phyloP scores from a whole-genome alignment of 2,888 invertebrate genomes.

The Pogonocherus hispidulus region DNA sequence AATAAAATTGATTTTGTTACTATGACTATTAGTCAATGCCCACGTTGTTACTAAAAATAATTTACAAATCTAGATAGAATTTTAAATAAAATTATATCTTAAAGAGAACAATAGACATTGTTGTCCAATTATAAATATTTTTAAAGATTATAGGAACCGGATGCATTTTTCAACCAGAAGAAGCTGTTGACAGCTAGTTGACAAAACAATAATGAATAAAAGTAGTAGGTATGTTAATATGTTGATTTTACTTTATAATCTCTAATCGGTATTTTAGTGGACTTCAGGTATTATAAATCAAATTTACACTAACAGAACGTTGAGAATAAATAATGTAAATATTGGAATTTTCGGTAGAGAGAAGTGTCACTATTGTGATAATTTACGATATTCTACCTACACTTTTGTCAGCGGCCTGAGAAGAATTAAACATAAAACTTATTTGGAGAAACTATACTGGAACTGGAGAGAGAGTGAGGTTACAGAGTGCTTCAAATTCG shows the following conservation, averaged over 20 bases:
- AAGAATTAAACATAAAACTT: slow-evolving; percentile 15
- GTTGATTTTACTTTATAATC: slow-evolving; percentile 30
- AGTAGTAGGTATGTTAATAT: slow-evolving; percentile 28
- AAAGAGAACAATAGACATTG: not conserved
- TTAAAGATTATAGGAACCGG: not conserved
- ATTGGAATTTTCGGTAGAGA: not conserved
- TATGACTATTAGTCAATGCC: too few species aligned
- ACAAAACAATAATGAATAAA: slow-evolving; percentile 29
- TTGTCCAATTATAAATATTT: slow-evolving; percentile 8
- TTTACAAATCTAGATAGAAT: too few species aligned
- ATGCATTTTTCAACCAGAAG: slow-evolving; percentile 7
- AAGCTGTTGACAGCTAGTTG: slow-evolving; percentile 17
- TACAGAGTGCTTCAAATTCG: too few species aligned
- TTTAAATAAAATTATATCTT: too few species aligned
- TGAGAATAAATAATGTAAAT: slow-evolving; percentile 8
- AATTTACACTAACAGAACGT: slow-evolving; percentile 9
- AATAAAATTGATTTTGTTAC: too few species aligned
- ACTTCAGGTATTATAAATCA: slow-evolving; percentile 16
- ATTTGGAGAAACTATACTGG: too few species aligned
- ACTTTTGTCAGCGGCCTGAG: not conserved
- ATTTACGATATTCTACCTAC: slow-evolving; percentile 17
- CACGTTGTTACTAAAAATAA: too few species aligned
- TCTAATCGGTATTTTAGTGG: slow-evolving; percentile 20
- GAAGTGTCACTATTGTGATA: slow-evolving; percentile 9
- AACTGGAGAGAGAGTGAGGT: too few species aligned